Evolutionary conservation across 2,797 vertebrate species (phyloP).

Genomic region (Pangasius sanitwongsei): DNA sequence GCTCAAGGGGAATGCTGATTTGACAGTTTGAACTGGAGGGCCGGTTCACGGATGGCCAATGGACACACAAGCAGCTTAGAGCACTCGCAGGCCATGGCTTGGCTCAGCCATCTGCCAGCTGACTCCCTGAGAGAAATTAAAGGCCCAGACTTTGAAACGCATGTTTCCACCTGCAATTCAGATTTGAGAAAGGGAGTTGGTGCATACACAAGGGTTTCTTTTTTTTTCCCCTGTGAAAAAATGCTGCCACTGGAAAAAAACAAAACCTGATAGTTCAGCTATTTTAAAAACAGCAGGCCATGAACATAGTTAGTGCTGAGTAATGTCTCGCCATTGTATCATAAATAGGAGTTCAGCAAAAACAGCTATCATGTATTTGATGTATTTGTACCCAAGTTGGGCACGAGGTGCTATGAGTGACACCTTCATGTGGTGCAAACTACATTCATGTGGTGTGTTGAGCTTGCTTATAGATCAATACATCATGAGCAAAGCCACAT

Average conservation of each 20-base stretch:
- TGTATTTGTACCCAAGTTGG: conserved; percentile 2
- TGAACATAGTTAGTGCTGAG: conserved; percentile 57
- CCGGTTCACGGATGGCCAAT: conserved; percentile 41
- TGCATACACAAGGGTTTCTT: conserved; percentile 45
- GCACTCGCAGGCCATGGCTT: conserved; percentile 36
- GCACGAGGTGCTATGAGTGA: neutral
- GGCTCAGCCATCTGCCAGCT: conserved; percentile 36
- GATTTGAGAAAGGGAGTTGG: neutral
- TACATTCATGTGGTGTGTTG: conserved; percentile 12
- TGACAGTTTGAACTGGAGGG: conserved; percentile 54
- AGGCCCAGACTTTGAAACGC: conserved; percentile 21
- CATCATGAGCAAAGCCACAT: conserved; percentile 60
- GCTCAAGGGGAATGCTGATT: conserved; percentile 63
- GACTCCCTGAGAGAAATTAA: conserved; percentile 33
- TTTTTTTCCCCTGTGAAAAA: conserved; percentile 41
- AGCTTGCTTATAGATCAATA: conserved; percentile 48
- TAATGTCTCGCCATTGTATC: conserved; percentile 27
- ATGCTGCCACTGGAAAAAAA: conserved; percentile 47
- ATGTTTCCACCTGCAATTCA: conserved; percentile 25
- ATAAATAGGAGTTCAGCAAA: conserved; percentile 33
- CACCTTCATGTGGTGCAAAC: neutral
- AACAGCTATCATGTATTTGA: neutral
- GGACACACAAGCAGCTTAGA: conserved; percentile 38
- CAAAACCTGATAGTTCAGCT: conserved; percentile 39
- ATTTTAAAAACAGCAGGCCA: conserved; percentile 51